Evolutionary conservation across 2,888 invertebrate genomes (phyloP).

Genomic region (Penaeus monodon): DNA sequence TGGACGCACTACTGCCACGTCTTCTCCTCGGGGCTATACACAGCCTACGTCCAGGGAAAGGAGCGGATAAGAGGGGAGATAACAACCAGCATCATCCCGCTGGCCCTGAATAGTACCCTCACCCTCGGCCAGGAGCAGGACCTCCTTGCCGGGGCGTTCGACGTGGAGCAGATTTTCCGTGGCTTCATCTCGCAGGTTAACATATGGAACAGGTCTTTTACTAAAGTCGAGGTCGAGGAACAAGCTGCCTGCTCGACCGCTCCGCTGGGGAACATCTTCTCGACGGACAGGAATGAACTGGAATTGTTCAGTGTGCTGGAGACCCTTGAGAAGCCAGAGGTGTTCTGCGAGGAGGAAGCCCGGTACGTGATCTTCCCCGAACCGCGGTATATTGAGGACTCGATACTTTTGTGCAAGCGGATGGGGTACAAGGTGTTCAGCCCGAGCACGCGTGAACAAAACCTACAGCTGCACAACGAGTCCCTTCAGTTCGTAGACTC

Average conservation of each 20-base stretch:
- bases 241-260: neutral
- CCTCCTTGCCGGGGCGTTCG: neutral
- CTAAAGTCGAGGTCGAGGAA: neutral
- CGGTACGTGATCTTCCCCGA: constrained; percentile 6
- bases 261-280: neutral
- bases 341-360: neutral
- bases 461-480: neutral
- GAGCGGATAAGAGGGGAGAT: neutral
- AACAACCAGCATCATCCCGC: neutral
- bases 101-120: neutral
- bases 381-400: neutral
- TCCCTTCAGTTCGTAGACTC: neutral
- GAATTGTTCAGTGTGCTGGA: neutral
- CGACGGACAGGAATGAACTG: constrained; percentile 1
- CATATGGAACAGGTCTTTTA: neutral
- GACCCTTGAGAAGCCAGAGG: no score
- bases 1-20: constrained; percentile 25
- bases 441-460: neutral
- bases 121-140: constrained; percentile 20
- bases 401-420: neutral
- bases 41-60: constrained; percentile 10
- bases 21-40: neutral
- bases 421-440: neutral
- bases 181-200: neutral
- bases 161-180: neutral